These are phyloP conservation scores for Carassius carassius DNA, from an alignment of 2,113 vertebrate species.

Conservation along the genomic window DNA sequence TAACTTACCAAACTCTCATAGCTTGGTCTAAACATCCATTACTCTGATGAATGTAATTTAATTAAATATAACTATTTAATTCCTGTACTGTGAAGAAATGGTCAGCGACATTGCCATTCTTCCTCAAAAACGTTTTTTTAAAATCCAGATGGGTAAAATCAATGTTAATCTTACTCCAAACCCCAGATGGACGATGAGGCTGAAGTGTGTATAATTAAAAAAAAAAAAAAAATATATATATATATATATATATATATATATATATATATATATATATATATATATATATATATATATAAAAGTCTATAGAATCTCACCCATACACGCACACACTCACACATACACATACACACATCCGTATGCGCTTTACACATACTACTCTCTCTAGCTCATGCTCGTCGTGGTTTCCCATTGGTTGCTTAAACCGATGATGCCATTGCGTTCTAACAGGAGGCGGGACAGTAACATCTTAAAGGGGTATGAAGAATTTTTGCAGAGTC, in stretches of 20 bases:
- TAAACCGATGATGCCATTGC: constrained; percentile 59
- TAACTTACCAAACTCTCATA: not conserved
- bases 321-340: constrained; percentile 56
- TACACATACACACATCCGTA: constrained; percentile 54
- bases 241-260: too few relatives aligned
- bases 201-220: not conserved
- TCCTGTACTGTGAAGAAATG: not conserved
- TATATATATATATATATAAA: not conserved
- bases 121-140: not conserved
- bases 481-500: not conserved
- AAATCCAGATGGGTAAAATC: constrained; percentile 5
- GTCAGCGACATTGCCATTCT: not conserved
- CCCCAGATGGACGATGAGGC: not conserved
- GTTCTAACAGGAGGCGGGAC: constrained; percentile 52
- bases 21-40: constrained; percentile 1
- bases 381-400: constrained; percentile 54
- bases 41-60: not conserved
- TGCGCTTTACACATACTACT: constrained; percentile 47
- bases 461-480: constrained; percentile 66
- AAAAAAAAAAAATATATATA: too few relatives aligned
- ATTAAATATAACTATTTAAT: not conserved
- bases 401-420: constrained; percentile 66
- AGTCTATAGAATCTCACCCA: not conserved
- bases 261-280: too few relatives aligned
- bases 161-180: constrained; percentile 11